phyloP scores from a whole-genome alignment of 53 echinoderm and acorn worm species.

The Holothuria scabra region DNA sequence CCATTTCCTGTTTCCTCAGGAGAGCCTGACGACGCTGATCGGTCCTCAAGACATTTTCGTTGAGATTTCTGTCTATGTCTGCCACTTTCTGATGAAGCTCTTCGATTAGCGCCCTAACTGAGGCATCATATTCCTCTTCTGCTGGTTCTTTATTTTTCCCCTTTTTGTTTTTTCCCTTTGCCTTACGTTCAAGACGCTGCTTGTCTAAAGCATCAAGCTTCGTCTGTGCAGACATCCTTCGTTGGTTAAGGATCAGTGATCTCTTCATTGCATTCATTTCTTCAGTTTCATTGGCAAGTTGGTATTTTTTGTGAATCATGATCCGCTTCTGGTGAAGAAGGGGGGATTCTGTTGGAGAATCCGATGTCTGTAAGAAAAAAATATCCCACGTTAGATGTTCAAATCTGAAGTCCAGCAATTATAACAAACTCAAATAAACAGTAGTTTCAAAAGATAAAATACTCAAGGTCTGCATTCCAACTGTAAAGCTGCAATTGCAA shows the following conservation, averaged over 20 bases:
- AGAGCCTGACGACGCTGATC: conserved; percentile 35
- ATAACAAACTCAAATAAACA: too few species aligned
- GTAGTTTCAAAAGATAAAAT: too few species aligned
- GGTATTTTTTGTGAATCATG: conserved; percentile 41
- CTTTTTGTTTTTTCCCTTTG: conserved; percentile 17
- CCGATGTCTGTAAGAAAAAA: conserved; percentile 22
- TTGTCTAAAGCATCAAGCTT: conserved; percentile 36
- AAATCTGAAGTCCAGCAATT: too few species aligned
- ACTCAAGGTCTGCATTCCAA: too few species aligned
- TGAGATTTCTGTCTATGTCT: conserved; percentile 13
- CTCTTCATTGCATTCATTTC: conserved; percentile 37
- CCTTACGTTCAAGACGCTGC: conserved; percentile 5
- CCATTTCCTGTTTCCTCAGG: conserved; percentile 26
- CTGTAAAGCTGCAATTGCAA: too few species aligned
- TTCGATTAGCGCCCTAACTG: conserved; percentile 7
- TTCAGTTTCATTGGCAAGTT: conserved; percentile 36
- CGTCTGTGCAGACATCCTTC: conserved; percentile 50
- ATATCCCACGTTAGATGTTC: background rate
- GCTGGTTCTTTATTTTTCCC: background rate
- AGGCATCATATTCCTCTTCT: background rate
- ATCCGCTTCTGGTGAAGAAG: conserved; percentile 23
- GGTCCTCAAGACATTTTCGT: background rate
- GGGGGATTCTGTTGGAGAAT: conserved; percentile 37
- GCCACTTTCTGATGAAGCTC: conserved; percentile 10
- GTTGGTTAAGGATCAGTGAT: conserved; percentile 25